phyloP scores from a whole-genome alignment of 2,888 invertebrate species.

The Xestia c-nigrum region DNA sequence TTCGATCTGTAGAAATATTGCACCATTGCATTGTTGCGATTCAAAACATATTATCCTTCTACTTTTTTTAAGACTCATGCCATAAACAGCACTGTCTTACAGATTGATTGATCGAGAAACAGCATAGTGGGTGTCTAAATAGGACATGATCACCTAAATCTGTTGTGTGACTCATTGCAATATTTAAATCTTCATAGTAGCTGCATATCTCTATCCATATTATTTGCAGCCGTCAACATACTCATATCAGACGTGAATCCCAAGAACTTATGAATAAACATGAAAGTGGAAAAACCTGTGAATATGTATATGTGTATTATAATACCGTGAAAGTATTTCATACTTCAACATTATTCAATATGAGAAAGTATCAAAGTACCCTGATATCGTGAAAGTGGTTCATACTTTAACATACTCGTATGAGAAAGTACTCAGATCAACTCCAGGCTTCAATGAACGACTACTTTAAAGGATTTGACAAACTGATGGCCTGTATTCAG shows the following conservation, averaged over 20 bases:
- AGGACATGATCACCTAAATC: neutral
- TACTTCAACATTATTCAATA: neutral
- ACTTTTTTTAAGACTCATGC: neutral
- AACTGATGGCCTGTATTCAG: neutral
- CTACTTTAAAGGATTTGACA: neutral
- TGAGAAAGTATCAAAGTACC: neutral
- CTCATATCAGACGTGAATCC: slow-evolving; percentile 20
- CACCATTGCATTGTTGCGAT: neutral
- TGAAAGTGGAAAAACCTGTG: slow-evolving; percentile 6
- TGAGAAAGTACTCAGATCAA: neutral
- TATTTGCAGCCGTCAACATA: slow-evolving; percentile 15
- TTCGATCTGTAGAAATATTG: neutral
- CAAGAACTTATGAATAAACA: neutral
- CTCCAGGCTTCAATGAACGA: neutral
- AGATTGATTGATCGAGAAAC: slow-evolving; percentile 8
- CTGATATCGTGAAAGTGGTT: slow-evolving; percentile 1
- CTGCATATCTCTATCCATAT: slow-evolving; percentile 25
- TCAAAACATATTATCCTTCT: neutral
- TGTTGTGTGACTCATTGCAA: slow-evolving; percentile 26
- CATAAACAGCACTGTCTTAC: neutral
- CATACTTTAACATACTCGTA: neutral
- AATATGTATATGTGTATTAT: neutral
- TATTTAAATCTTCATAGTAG: slow-evolving; percentile 28
- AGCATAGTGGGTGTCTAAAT: neutral
- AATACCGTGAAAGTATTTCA: neutral